These are phyloP conservation scores for Melanostoma mellinum DNA, from an alignment of 2,888 invertebrate species.

Conservation along the genomic window DNA sequence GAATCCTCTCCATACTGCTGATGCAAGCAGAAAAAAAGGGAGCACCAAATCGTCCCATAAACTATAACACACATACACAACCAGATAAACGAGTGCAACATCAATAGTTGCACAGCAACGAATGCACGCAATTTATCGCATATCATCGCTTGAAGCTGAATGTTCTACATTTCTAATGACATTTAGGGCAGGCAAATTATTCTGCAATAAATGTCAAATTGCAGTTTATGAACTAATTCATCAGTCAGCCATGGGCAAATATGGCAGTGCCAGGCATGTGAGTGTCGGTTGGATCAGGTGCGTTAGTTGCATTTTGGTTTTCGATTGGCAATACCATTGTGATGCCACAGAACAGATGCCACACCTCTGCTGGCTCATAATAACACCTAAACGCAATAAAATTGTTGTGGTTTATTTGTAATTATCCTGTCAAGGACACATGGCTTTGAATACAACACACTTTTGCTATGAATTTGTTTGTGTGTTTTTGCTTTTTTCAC, in stretches of 20 bases:
- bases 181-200: constrained; percentile 67
- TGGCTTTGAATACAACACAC: constrained; percentile 20
- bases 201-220: constrained; percentile 71
- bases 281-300: background rate
- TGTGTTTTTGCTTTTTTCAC: background rate
- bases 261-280: constrained; percentile 1
- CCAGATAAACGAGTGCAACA: background rate
- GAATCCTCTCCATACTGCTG: background rate
- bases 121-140: constrained; percentile 54
- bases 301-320: background rate
- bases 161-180: constrained; percentile 66
- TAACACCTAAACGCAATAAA: background rate
- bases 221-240: constrained; percentile 70
- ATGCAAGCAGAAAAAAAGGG: constrained; percentile 9
- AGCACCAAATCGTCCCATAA: constrained; percentile 18
- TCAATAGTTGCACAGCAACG: constrained; percentile 14
- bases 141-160: constrained; percentile 42
- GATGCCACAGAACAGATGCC: constrained; percentile 17
- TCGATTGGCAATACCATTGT: constrained; percentile 4
- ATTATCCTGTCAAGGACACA: constrained; percentile 58
- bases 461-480: background rate
- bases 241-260: constrained; percentile 49
- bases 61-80: background rate
- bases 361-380: background rate
- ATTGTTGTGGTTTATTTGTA: constrained; percentile 24